These are phyloP conservation scores for Mus musculus DNA, from an alignment of 2,113 vertebrate genomes.

Conservation along the genomic window GRCm39 chr4:151997001-151997500, in stretches of 20 bases:
- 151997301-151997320: fast-evolving
- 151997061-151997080: not conserved
- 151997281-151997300: not conserved
- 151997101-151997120: not conserved
- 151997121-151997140: not conserved
- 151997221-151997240: not conserved
- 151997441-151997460: not conserved
- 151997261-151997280: not conserved
- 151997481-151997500: not conserved
- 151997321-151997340: fast-evolving
- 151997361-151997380: not conserved
- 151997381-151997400: not conserved
- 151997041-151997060: not conserved
- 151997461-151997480: not conserved
- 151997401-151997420: no score
- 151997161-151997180: not conserved
- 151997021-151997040: not conserved
- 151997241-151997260: not conserved
- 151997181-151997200: not conserved
- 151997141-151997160: not conserved
- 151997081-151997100: not conserved
- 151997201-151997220: not conserved
- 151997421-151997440: not conserved
- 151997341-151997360: not conserved
- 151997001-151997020: not conserved